Evolutionary conservation across 2,113 vertebrate genomes (phyloP), one percentile per base, ranked within the genome.

Genomic region (Fregetta grallaria): DNA sequence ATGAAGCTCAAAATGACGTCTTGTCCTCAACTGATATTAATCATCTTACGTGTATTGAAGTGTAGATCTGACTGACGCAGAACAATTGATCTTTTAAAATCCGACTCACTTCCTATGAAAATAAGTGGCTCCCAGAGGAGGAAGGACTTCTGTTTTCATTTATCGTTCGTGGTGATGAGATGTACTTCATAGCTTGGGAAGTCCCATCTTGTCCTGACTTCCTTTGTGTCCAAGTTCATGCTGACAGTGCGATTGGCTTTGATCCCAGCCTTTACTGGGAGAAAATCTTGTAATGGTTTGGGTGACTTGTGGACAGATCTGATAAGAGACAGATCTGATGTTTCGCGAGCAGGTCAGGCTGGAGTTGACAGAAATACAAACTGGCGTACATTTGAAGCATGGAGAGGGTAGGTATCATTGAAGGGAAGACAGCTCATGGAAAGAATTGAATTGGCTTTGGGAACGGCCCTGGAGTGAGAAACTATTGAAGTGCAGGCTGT

Each of bases 121-220:
- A 90, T 82, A 78, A 88, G 94, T 76, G 81, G 29, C 77, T 96
- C 45, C 53, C 84, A 62, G 85, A 85, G 90, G 89, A 93, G 96
- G 73, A 70, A 82, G 71, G 81, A 86, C 77, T 94, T 90, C 80
- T 90, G n/a, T 78, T 89, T 94, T 75, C 89, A 75, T 92, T 92
- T 95, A 36, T 61, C 2, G 4, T 66, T 94, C 0, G 3, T 79
- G 87, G 52, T 85, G 84, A 68, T 52, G 77, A 72, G 70, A 58
- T 1, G 2, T 9, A 66, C 53, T 66, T 95, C 58, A 49, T 66
- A 20, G 62, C 62, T 91, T 44, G 81, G 68, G 84, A 45, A 13
- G 12, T 73, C 70, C 84, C 74, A 30, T 91, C 74, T 79, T 55
- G 62, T 27, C 11, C 13, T 50, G 90, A 10, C 90, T 90, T 86